phyloP scores from a whole-genome alignment of 1,140 invertebrate species.

The Campoletis sonorensis region DNA sequence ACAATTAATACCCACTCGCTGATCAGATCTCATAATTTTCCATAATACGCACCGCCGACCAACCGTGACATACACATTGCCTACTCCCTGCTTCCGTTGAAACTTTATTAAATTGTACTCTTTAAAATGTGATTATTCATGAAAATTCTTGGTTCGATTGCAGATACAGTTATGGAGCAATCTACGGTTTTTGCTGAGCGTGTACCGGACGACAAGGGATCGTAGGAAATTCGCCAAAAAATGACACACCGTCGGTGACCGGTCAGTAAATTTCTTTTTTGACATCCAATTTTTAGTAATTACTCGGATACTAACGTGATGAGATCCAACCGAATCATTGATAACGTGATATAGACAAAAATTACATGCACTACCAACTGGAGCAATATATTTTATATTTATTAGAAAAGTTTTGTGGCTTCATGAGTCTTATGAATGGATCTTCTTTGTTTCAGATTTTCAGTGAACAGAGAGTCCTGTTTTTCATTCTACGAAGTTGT shows the following conservation, averaged over 20 bases:
- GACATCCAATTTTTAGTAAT: neutral
- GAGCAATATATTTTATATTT: slow-evolving; percentile 28
- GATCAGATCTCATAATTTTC: neutral
- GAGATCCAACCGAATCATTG: slow-evolving; percentile 33
- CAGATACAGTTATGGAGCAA: too few relatives aligned
- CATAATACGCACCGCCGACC: neutral
- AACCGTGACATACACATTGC: too few relatives aligned
- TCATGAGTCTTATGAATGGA: neutral
- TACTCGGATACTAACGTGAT: slow-evolving; percentile 3
- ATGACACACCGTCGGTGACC: too few relatives aligned
- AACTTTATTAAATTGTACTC: too few relatives aligned
- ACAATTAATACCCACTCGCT: neutral
- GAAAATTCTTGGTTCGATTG: too few relatives aligned
- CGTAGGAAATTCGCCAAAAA: too few relatives aligned
- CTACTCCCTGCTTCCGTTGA: too few relatives aligned
- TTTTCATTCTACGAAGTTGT: too few relatives aligned
- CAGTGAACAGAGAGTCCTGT: neutral
- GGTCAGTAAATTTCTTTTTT: slow-evolving; percentile 18
- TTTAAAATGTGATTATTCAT: too few relatives aligned
- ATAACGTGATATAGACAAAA: slow-evolving; percentile 55
- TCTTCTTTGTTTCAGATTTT: slow-evolving; percentile 44
- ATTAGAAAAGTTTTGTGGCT: neutral
- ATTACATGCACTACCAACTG: slow-evolving; percentile 64
- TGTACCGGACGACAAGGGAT: too few relatives aligned
- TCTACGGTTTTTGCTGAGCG: too few relatives aligned